Percentiles rank a stretch among this genome's conserved stretches.
These are phyloP conservation scores for Tuta absoluta DNA, from an alignment of 2,888 invertebrate species.

Conservation along the genomic window DNA sequence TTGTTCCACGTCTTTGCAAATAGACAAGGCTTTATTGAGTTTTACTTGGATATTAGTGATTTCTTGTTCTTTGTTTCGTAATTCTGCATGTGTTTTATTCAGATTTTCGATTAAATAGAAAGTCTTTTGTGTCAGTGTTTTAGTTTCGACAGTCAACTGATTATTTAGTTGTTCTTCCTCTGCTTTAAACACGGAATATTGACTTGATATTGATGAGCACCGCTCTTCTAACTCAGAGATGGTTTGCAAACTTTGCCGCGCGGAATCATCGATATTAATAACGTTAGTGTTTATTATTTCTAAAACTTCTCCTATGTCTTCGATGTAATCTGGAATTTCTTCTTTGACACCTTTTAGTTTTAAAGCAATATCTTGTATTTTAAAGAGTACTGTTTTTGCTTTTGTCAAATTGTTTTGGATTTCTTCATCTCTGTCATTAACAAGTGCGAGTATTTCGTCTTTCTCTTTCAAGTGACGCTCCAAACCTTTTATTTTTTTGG, in stretches of 20 bases:
- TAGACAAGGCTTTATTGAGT: neutral
- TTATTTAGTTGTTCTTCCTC: slow-evolving; percentile 32
- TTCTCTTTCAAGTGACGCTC: slow-evolving; percentile 47
- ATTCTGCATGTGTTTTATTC: slow-evolving; percentile 8
- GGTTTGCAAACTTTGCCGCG: slow-evolving; percentile 40
- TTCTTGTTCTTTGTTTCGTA: neutral
- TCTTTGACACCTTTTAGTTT: slow-evolving; percentile 49
- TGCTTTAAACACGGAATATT: slow-evolving; percentile 36
- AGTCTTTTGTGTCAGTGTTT: neutral
- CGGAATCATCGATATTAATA: slow-evolving; percentile 46
- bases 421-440: slow-evolving; percentile 40
- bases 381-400: slow-evolving; percentile 46
- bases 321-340: slow-evolving; percentile 46
- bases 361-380: slow-evolving; percentile 47
- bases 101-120: slow-evolving; percentile 25
- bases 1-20: neutral
- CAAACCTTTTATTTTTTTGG: slow-evolving; percentile 41
- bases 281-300: slow-evolving; percentile 47
- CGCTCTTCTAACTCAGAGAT: slow-evolving; percentile 39
- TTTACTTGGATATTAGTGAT: neutral
- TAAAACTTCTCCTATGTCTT: slow-evolving; percentile 48
- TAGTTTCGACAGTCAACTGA: neutral
- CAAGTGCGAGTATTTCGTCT: neutral
- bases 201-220: slow-evolving; percentile 30
- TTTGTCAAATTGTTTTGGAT: slow-evolving; percentile 40